phyloP scores from a whole-genome alignment of 1,140 invertebrate species.

The Leptopilina boulardi region DNA sequence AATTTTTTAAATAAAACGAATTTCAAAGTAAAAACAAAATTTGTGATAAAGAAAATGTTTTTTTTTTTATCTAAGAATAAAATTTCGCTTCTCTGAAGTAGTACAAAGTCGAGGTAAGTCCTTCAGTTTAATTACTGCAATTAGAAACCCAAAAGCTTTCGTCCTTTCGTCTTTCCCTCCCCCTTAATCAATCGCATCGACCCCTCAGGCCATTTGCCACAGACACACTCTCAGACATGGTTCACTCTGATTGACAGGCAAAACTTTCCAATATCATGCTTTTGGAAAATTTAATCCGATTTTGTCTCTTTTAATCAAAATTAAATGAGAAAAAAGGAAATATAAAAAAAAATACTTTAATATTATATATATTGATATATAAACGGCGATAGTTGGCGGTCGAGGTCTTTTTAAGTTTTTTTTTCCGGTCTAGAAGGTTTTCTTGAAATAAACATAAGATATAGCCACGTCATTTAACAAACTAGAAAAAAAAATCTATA shows the following conservation, averaged over 20 bases:
- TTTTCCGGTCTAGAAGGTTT: slow-evolving; percentile 35
- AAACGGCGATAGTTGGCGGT: slow-evolving; percentile 37
- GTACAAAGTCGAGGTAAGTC: slow-evolving; percentile 64
- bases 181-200: slow-evolving; percentile 61
- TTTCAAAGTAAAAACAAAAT: too few relatives aligned
- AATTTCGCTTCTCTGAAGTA: too few relatives aligned
- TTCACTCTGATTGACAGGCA: slow-evolving; percentile 64
- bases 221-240: slow-evolving; percentile 55
- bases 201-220: slow-evolving; percentile 60
- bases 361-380: neutral
- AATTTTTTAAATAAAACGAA: too few relatives aligned
- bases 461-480: slow-evolving; percentile 71
- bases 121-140: slow-evolving; percentile 71
- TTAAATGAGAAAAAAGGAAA: neutral
- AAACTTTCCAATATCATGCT: slow-evolving; percentile 64
- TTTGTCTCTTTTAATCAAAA: neutral
- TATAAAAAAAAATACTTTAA: neutral
- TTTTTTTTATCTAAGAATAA: too few relatives aligned
- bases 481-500: slow-evolving; percentile 69
- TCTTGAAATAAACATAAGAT: slow-evolving; percentile 72
- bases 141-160: slow-evolving; percentile 67
- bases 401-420: slow-evolving; percentile 1
- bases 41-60: too few relatives aligned
- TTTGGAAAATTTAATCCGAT: slow-evolving; percentile 38
- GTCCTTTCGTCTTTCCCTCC: slow-evolving; percentile 41